Evolutionary conservation across 53 echinoderm and acorn worm genomes (phyloP), one percentile per base, ranked within the genome.

Genomic region (Echinometra lucunter): DNA sequence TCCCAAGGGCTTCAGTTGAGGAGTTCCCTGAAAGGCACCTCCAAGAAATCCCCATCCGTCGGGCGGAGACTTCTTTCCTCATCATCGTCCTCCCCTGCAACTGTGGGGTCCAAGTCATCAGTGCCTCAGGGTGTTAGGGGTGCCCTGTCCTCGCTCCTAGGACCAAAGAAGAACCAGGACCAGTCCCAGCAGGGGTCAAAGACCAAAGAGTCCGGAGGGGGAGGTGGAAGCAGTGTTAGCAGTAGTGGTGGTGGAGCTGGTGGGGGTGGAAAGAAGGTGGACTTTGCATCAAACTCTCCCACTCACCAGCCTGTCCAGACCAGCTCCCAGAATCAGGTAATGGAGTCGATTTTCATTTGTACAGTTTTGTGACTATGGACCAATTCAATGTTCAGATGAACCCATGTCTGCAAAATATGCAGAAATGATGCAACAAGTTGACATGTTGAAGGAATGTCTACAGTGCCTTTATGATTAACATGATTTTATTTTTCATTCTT

Each of bases 131-230:
- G 92, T 19, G 94, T 94, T 12, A 58, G 94, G 94, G 85, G 96
- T 32, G 96, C 96, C 18, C 72, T 96, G 94, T 93, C 96, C 5
- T 93, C 96, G 57, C 90, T 96, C 91, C 91, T 96, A 0, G 96
- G 96, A 6, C 89, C 93, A 35, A 94, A 94, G 85, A 94, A 94
- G 94, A 56, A 27, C 93, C 75, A 49, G 57, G 94, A 94, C 27
- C 83, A 49, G 80, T 91, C 67, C 85, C 28, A 47, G 44, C 66
- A 93, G 88, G 23, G 66, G 91, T 70, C 88, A 44, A 60, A 44
- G 78, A 35, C 44, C 57, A 75, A 53, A 37, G 80, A 93, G n/a
- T 57, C 57, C 18, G 72, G 66, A 75, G 78, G 66, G 28, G 38
- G 60, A 37, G 66, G 85, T 3, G 66, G 82, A 27, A 60, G 92